A percentile compares a stretch with the other conserved stretches of the same genome.
Evolutionary conservation across 1,140 invertebrate genomes (phyloP).

Genomic region (Bombus fervidus): DNA sequence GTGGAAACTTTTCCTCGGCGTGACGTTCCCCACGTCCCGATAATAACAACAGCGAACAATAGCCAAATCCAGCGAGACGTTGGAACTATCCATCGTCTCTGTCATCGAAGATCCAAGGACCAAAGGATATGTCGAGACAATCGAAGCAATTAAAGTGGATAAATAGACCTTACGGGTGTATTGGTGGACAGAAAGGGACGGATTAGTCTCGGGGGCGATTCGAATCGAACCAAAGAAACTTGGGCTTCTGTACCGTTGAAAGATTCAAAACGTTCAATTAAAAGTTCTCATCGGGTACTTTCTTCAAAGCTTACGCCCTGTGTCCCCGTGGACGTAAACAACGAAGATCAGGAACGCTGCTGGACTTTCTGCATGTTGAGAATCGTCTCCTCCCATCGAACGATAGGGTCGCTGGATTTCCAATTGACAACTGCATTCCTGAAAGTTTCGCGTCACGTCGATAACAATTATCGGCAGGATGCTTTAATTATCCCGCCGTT

Average conservation of each 20-base stretch:
- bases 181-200: not conserved
- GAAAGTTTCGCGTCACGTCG: constrained; percentile 59
- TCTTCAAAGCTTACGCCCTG: not conserved
- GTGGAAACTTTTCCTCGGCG: not conserved
- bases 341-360: constrained; percentile 3
- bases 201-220: not conserved
- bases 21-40: too few species aligned
- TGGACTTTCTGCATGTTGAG: constrained; percentile 13
- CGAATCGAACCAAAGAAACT: not conserved
- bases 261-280: constrained; percentile 58
- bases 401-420: not conserved
- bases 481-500: constrained; percentile 68
- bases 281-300: constrained; percentile 45
- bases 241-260: not conserved
- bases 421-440: constrained; percentile 53
- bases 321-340: constrained; percentile 14
- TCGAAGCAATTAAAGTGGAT: constrained; percentile 66
- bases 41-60: too few species aligned
- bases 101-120: constrained; percentile 17
- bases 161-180: constrained; percentile 48
- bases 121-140: constrained; percentile 56
- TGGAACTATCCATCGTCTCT: constrained; percentile 48
- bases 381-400: not conserved
- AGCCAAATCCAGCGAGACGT: not conserved
- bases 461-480: constrained; percentile 71